Evolutionary conservation across 2,888 invertebrate species (phyloP).

Genomic region (Polylopha cassiicola): DNA sequence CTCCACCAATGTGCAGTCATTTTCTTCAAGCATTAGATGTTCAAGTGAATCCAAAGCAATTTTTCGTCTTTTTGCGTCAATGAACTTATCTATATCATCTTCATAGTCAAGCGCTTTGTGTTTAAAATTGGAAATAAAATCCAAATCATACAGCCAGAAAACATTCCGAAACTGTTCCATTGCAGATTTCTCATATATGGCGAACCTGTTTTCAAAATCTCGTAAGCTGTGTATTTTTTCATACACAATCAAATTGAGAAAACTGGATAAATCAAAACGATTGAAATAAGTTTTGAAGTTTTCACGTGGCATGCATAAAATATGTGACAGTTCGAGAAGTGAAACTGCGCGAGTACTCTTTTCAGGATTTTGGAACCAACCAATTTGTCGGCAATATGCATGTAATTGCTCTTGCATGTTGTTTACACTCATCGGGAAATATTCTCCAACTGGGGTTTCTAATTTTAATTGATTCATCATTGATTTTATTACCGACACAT

Average conservation of each 20-base stretch:
- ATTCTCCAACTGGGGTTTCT: constrained; percentile 60
- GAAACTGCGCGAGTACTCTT: constrained; percentile 71
- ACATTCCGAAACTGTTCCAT: constrained; percentile 71
- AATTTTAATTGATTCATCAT: constrained; percentile 76
- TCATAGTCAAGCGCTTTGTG: constrained; percentile 54
- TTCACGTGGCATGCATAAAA: constrained; percentile 45
- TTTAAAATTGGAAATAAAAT: constrained; percentile 48
- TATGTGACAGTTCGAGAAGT: constrained; percentile 54
- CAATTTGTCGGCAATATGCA: constrained; percentile 70
- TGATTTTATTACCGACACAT: constrained; percentile 66
- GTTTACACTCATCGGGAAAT: constrained; percentile 58
- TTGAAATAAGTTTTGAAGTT: constrained; percentile 57
- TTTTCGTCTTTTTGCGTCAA: constrained; percentile 63
- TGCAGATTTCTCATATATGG: constrained; percentile 76
- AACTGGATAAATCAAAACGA: constrained; percentile 70
- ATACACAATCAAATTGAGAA: constrained; percentile 72
- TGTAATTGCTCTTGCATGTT: constrained; percentile 67
- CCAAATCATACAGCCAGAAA: constrained; percentile 78
- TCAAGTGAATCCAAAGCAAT: constrained; percentile 54
- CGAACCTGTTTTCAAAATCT: constrained; percentile 64
- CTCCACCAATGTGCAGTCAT: constrained; percentile 55
- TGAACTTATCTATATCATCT: constrained; percentile 56
- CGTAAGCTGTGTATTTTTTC: constrained; percentile 72
- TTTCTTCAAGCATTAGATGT: constrained; percentile 62
- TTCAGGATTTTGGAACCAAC: constrained; percentile 66